These are phyloP conservation scores for Pseudococcus jackbeardsleyi DNA, from an alignment of 2,888 invertebrate genomes.

Conservation along the genomic window DNA sequence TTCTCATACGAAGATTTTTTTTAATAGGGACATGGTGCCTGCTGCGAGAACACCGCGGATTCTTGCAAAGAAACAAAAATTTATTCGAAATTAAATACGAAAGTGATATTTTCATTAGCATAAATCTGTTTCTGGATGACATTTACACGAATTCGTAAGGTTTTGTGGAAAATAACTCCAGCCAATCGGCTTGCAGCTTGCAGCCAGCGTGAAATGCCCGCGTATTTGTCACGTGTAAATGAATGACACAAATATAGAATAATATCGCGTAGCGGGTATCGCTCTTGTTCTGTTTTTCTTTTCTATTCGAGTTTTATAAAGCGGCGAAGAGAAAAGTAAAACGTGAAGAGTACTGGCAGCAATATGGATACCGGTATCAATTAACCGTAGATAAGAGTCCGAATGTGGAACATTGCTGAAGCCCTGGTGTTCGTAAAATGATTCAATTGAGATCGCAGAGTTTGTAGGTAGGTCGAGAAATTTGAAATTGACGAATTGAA, in stretches of 20 bases:
- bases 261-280: slow-evolving; percentile 33
- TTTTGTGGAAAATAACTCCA: not conserved
- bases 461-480: too few species aligned
- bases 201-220: slow-evolving; percentile 29
- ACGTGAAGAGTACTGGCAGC: not conserved
- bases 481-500: too few species aligned
- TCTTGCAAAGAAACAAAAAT: too few species aligned
- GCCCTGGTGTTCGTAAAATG: not conserved
- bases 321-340: not conserved
- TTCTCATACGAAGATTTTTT: too few species aligned
- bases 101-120: too few species aligned
- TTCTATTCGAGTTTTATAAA: not conserved
- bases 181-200: too few species aligned
- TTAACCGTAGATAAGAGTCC: slow-evolving; percentile 1
- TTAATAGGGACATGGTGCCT: too few species aligned
- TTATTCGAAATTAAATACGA: too few species aligned
- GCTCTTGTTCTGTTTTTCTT: not conserved
- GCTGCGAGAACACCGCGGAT: too few species aligned
- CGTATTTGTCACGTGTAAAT: slow-evolving; percentile 15
- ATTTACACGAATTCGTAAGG: not conserved
- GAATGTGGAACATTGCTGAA: not conserved
- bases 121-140: not conserved
- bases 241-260: slow-evolving; percentile 32
- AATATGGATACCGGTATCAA: slow-evolving; percentile 27
- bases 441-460: too few species aligned